A percentile compares a stretch with the other conserved stretches of the same genome.
phyloP scores from a whole-genome alignment of 2,888 invertebrate genomes.

The Drosophila maculinotata region DNA sequence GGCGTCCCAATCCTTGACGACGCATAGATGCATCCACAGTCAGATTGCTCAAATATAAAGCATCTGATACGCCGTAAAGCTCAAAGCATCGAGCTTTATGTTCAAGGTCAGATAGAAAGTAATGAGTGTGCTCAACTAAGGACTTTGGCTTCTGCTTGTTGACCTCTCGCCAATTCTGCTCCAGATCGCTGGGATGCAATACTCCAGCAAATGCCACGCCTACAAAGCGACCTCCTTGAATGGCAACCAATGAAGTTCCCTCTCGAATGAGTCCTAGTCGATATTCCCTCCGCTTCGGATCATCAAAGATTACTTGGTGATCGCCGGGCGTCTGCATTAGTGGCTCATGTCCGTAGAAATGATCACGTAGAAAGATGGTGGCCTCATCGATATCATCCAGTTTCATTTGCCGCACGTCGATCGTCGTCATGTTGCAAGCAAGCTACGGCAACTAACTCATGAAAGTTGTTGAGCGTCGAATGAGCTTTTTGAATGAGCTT shows the following conservation, averaged over 20 bases:
- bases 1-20: slow-evolving; percentile 67
- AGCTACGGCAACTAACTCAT: background rate
- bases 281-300: slow-evolving; percentile 15
- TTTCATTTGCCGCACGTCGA: slow-evolving; percentile 49
- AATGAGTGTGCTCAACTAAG: slow-evolving; percentile 53
- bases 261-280: slow-evolving; percentile 36
- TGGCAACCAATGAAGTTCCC: slow-evolving; percentile 53
- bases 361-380: slow-evolving; percentile 35
- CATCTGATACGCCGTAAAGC: slow-evolving; percentile 44
- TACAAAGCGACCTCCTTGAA: slow-evolving; percentile 48
- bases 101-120: slow-evolving; percentile 66
- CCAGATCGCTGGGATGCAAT: slow-evolving; percentile 37
- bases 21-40: slow-evolving; percentile 49
- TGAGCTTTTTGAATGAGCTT: background rate
- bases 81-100: slow-evolving; percentile 55
- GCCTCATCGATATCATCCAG: slow-evolving; percentile 41
- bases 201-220: slow-evolving; percentile 43
- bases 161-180: slow-evolving; percentile 30
- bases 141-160: slow-evolving; percentile 17
- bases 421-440: slow-evolving; percentile 39
- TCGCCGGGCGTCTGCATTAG: slow-evolving; percentile 48
- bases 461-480: background rate
- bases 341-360: slow-evolving; percentile 63
- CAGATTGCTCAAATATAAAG: slow-evolving; percentile 59
- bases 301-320: slow-evolving; percentile 14